Base-by-base conservation (phyloP, 2,113 vertebrate species). In the Macquaria australasica region DNA sequence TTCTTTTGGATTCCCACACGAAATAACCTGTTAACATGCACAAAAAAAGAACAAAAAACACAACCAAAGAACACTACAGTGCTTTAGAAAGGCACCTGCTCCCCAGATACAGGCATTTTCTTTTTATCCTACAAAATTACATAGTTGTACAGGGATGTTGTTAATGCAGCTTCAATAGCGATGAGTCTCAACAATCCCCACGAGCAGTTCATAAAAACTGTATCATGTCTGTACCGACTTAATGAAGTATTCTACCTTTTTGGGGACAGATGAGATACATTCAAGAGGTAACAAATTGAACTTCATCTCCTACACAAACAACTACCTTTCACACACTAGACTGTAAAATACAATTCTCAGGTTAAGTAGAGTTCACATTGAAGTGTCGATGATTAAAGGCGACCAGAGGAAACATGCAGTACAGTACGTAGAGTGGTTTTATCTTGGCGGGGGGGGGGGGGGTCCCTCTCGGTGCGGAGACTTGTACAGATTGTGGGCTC, bases 81-180 rank as follows among this genome's bases (percentile, higher is more conserved):
- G 91, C 82, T 84, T 92, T 89, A 85, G 90, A 92, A 93, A 93
- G 92, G 90, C 92, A 93, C 82, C 91, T 89, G 93, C 66, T 91
- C 81, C 79, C 78, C 77, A 81, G 63, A 86, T 58, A 89, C 94
- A 93, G 89, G 84, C 80, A 21, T 53, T 62, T 75, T 77, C 72
- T 74, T 81, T 84, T 73, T 73, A 84, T 81, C 75, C 90, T 92
- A 88, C 77, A 82, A 81, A 79, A 28, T 77, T 87, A 90, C 88
- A 86, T 66, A 63, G 59, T 72, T 76, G 75, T 58, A 70, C 77
- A 76, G 85, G 82, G 87, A 91, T 63, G 83, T 73, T 58, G 62
- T 88, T 86, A 87, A 86, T 84, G 87, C 69, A 88, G 39, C 77
- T 83, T 78, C 73, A 90, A 73, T 68, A 78, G 83, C 53, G 16